A percentile compares a stretch with the other conserved stretches of the same genome.
These are phyloP conservation scores for Platycercus adscitus DNA, from an alignment of 2,113 vertebrate species.

Conservation along the genomic window DNA sequence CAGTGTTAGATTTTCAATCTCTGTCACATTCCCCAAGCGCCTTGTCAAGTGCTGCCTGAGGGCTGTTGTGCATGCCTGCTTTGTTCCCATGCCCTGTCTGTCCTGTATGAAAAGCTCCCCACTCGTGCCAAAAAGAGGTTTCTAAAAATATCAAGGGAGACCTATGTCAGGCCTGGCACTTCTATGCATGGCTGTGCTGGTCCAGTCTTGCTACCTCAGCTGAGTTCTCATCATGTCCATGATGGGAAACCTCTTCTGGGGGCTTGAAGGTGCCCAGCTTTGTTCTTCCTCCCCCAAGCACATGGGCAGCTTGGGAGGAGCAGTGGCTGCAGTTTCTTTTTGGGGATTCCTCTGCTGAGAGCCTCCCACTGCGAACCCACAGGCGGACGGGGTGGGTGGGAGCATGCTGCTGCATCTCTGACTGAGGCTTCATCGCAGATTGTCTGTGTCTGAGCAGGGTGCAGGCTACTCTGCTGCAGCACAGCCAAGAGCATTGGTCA, in stretches of 20 bases:
- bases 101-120: neutral
- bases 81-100: slow-evolving; percentile 8
- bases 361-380: neutral
- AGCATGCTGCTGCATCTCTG: neutral
- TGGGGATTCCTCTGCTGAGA: neutral
- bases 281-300: neutral
- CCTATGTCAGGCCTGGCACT: neutral
- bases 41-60: neutral
- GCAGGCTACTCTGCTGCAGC: accelerated
- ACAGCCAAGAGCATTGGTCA: accelerated
- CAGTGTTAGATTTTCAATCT: neutral
- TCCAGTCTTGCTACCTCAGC: neutral
- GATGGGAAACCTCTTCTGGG: neutral
- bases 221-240: neutral
- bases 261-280: neutral
- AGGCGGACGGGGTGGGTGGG: neutral
- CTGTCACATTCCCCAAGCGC: neutral
- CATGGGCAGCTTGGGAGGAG: neutral
- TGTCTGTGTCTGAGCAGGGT: neutral
- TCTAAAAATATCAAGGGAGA: slow-evolving; percentile 25
- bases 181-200: accelerated
- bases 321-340: accelerated
- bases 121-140: neutral
- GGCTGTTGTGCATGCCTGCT: neutral
- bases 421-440: neutral